Evolutionary conservation across 2,888 invertebrate species (phyloP), one percentile per base, ranked within the genome.

Genomic region (Drosophila aldrichi): DNA sequence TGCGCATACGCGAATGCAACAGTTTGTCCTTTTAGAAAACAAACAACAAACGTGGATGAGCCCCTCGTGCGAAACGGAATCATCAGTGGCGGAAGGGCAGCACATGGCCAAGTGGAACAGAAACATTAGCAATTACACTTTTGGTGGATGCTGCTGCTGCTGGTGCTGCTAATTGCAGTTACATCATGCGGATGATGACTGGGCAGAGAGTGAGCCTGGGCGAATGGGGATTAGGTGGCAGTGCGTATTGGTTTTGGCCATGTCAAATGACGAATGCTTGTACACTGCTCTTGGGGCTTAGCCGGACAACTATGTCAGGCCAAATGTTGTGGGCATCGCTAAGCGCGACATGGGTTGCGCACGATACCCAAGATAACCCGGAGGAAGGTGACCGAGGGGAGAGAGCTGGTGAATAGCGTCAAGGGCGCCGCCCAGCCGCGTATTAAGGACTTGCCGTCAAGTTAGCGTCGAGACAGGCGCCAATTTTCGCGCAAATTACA

Each of bases 11-110:
- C 9, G n/a, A 20, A 22, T 62, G 82, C 86, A 86, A 86, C 86
- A 86, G 90, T 88, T 86, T 82, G 89, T 55, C 71, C 34, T 65
- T 63, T 57, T 0, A 46, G 29, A 57, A 69, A n/a, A 44, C 34
- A 62, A 66, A 48, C n/a, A 58, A n/a, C 38, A 62, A 55, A 29
- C 7, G 4, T 3, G 1, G n/a, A n/a, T n/a, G 44, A 29, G 20
- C 18, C 22, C 62, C 51, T 51, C 29, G 52, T 56, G 25, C 29
- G 62, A 55, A 59, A 51, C 38, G 44, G 57, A 20, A 49, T 22
- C 12, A 52, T 43, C 58, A 67, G 36, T 29, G 32, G 2, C 32
- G 32, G 6, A 9, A 18, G 40, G 61, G 44, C 56, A 48, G 44
- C 56, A 48, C 18, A n/a, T 25, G 18, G 16, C 3, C 36, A 41